Conservation (phyloP, 2,797 vertebrate species). For the Cuniculus paca region DNA sequence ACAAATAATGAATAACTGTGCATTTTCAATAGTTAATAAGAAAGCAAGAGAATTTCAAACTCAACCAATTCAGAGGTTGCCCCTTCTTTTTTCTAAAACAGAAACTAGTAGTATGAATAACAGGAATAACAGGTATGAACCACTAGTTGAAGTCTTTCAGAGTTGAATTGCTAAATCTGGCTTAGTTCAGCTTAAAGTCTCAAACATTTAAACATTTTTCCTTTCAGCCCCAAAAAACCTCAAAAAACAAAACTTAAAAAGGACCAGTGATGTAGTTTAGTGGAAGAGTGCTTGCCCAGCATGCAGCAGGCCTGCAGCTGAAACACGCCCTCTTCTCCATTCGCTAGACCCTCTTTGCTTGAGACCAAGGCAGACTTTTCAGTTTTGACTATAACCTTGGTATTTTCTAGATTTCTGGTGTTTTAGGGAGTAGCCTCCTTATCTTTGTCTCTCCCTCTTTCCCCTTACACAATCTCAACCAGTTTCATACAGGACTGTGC, state of each 20-base stretch:
- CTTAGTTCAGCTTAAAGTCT: neutral
- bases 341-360: neutral
- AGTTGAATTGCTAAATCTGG: neutral
- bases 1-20: neutral
- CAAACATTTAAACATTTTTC: slow-evolving; percentile 5
- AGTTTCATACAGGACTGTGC: neutral
- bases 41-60: neutral
- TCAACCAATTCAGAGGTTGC: neutral
- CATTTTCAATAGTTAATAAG: neutral
- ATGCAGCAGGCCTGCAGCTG: neutral
- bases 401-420: neutral
- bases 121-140: neutral
- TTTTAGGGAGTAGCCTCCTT: neutral
- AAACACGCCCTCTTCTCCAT: neutral
- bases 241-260: neutral
- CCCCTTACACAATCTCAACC: neutral
- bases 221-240: neutral
- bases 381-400: neutral
- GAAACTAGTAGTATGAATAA: neutral
- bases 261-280: neutral
- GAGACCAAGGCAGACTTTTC: neutral
- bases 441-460: neutral
- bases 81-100: neutral
- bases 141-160: slow-evolving; percentile 6
- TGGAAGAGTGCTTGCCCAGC: neutral